Evolutionary conservation across 2,797 vertebrate genomes (phyloP).

Genomic region (Rousettus madagascariensis): DNA sequence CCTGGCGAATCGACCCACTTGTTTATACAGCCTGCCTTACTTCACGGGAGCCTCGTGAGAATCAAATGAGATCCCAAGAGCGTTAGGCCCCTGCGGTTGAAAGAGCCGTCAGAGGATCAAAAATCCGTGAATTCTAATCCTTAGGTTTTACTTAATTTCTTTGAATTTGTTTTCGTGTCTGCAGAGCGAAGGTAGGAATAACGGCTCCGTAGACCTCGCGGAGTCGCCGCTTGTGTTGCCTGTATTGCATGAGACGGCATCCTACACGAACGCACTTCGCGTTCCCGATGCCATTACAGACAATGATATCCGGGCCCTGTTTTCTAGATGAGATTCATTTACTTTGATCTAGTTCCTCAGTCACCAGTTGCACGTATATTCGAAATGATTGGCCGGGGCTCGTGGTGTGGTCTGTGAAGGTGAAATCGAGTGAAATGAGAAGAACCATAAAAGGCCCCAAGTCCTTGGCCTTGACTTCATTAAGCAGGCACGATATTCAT

Average conservation of each 20-base stretch:
- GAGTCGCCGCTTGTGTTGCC: rapidly evolving
- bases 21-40: neutral
- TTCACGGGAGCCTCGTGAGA: neutral
- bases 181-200: neutral
- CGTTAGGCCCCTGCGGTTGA: neutral
- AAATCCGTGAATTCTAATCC: conserved; percentile 13
- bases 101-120: neutral
- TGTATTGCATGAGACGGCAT: rapidly evolving
- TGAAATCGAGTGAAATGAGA: conserved; percentile 34
- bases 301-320: neutral
- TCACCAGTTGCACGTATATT: conserved; percentile 25
- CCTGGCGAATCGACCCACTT: neutral
- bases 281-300: neutral
- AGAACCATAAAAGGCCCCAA: neutral
- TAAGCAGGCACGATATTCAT: neutral
- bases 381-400: neutral
- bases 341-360: neutral
- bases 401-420: conserved; percentile 20
- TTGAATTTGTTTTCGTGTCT: neutral
- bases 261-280: neutral
- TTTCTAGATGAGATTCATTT: neutral
- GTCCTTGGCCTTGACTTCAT: conserved; percentile 38
- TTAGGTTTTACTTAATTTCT: neutral
- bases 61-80: conserved; percentile 44
- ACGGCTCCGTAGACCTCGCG: rapidly evolving